A percentile compares a stretch with the other conserved stretches of the same genome.
Conservation (phyloP, 2,113 vertebrate species). For the Amphilophus citrinellus region DNA sequence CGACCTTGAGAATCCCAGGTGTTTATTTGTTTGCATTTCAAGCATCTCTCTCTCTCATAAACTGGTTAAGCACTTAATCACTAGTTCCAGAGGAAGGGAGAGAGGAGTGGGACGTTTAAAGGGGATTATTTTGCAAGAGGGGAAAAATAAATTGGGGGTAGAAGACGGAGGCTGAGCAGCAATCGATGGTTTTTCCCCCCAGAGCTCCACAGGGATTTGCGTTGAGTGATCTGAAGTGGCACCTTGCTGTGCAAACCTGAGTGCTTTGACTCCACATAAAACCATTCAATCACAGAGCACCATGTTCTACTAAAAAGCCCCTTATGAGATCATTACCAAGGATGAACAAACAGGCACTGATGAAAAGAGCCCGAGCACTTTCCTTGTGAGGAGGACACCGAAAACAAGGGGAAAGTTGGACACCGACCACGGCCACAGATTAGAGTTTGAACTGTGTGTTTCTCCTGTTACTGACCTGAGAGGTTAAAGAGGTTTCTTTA, state of each 20-base stretch:
- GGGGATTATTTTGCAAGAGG: slow-evolving; percentile 68
- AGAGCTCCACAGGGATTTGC: slow-evolving; percentile 68
- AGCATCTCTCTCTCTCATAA: slow-evolving; percentile 41
- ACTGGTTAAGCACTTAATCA: slow-evolving; percentile 68
- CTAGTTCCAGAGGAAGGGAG: slow-evolving; percentile 53
- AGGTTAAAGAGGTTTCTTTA: background rate
- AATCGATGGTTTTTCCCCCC: slow-evolving; percentile 65
- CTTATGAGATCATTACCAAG: slow-evolving; percentile 76
- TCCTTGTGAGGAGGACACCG: slow-evolving; percentile 20
- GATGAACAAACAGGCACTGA: slow-evolving; percentile 71
- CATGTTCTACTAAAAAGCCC: slow-evolving; percentile 74
- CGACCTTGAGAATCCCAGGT: slow-evolving; percentile 44
- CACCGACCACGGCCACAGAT: background rate
- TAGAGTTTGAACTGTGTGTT: background rate
- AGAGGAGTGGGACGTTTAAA: slow-evolving; percentile 63
- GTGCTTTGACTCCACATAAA: slow-evolving; percentile 78
- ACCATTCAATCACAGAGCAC: slow-evolving; percentile 72
- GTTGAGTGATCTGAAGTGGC: slow-evolving; percentile 75
- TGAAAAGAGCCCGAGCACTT: slow-evolving; percentile 54
- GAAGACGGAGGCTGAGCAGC: slow-evolving; percentile 45
- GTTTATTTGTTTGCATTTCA: slow-evolving; percentile 65
- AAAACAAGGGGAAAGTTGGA: slow-evolving; percentile 30
- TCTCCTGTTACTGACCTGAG: background rate
- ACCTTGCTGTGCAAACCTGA: slow-evolving; percentile 76
- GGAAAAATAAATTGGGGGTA: slow-evolving; percentile 42